Conservation (phyloP, 2,797 vertebrate genomes). For the Enteromius radiatus region DNA sequence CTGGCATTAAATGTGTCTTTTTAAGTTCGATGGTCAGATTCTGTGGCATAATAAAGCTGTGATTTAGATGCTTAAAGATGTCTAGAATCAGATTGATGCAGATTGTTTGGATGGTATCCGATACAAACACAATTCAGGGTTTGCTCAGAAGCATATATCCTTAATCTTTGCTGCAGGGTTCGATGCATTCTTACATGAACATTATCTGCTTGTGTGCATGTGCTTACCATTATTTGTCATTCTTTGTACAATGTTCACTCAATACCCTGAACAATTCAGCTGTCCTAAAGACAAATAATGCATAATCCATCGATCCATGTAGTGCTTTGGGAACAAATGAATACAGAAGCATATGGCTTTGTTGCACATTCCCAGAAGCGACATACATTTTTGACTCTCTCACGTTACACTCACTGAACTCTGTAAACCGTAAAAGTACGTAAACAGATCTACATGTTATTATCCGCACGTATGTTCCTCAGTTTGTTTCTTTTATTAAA, state of each 20-base stretch:
- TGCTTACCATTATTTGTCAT: background rate
- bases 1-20: background rate
- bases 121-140: background rate
- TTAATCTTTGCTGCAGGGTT: background rate
- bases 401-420: background rate
- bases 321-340: slow-evolving; percentile 7
- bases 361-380: background rate
- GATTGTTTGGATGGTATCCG: background rate
- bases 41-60: slow-evolving; percentile 4
- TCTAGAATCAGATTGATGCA: background rate
- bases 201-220: background rate
- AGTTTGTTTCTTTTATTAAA: background rate
- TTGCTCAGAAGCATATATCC: slow-evolving; percentile 1
- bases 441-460: background rate
- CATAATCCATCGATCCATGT: background rate
- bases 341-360: slow-evolving; percentile 18
- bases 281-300: slow-evolving; percentile 18
- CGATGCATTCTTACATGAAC: background rate
- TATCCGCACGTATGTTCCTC: background rate
- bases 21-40: background rate
- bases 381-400: slow-evolving; percentile 1
- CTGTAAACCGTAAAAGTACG: background rate
- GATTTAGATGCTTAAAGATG: background rate
- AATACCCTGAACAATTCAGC: background rate
- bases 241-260: background rate